Evolutionary conservation across 2,888 invertebrate genomes (phyloP), one percentile per base, ranked within the genome.

Genomic region (Galerucella nymphaeae): DNA sequence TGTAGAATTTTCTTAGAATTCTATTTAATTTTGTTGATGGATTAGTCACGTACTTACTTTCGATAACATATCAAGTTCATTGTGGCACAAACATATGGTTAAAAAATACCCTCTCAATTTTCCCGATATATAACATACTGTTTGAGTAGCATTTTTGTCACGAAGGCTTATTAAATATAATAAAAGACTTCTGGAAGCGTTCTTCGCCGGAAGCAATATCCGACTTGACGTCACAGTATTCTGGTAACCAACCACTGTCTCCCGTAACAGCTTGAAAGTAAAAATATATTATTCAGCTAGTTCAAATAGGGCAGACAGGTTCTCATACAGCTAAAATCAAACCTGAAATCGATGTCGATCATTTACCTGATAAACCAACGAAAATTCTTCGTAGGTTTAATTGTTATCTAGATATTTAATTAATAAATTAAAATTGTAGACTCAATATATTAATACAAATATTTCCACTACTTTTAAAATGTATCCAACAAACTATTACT

Each of bases 241-340:
- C 64, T 64, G 64, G 41, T n/a, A 38, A 8, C 20, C 16, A 20
- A 38, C 55, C 55, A 42, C n/a, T 53, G 55, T 57, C 57, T 38
- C 18, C 8, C 18, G 57, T 66, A 57, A 66, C 57, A 66, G 66
- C 57, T 66, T 66, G 57, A 57, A 16, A 65, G 65, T 65, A 55
- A 65, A 65, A 65, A 65, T 65, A 65, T 65, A 65, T 65, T 65
- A 65, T 65, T 65, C 38, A 65, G 55, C 18, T 23, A 16, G 41
- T 23, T 57, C 55, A 42, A 66, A 66, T 66, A 66, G 42, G 42
- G 41, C 42, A 4, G 18, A 42, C 18, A 55, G 18, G 18, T 42
- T 11, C 18, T 18, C 48, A 53, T 16, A 16, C 11, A 13, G 10
- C 38, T 11, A 38, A 65, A 65, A 65, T n/a, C 18, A 10, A 42